Base-by-base conservation (phyloP, 2,888 invertebrate genomes). In the Drosophila melanocephala region DNA sequence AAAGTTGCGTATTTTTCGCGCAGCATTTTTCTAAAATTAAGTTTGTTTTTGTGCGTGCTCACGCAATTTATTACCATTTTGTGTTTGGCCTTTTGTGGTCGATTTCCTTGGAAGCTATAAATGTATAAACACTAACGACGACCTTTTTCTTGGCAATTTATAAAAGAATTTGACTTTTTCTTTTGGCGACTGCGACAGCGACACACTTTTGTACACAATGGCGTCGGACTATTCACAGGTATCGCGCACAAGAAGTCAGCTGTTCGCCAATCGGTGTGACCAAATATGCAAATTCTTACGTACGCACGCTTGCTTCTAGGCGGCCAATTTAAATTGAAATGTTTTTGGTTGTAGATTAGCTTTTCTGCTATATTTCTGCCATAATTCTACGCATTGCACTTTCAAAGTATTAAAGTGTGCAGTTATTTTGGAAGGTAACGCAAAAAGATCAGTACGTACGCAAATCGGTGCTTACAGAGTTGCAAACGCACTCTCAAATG, bases 131-230 rank as follows among this genome's bases (percentile, higher is more conserved):
- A 77, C 58, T 44, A 69, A 77, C 53, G 62, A 65, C 62, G 62
- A 72, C 44, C 67, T 76, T 75, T 79, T 67, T 56, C 62, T 77
- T 37, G 66, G 63, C 57, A 81, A 69, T 77, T 77, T 73, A 70
- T 76, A 67, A 75, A 61, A 77, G 57, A 62, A 39, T 69, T 74
- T 28, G 47, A 66, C 60, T 67, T 80, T 66, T 72, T 42, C 52
- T 61, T 71, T 71, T 76, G 66, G 72, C 77, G 77, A 76, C 67
- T 44, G 73, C 50, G 72, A 72, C 77, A 72, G 72, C 68, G 72
- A 79, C 78, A 78, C 78, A 80, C 81, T 78, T 78, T 78, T 78
- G 81, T 78, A 80, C 81, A 78, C 81, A 78, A 78, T 78, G 78
- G 78, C 78, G 78, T 78, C 81, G 56, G 67, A 65, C 37, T 61